Evolutionary conservation across 2,113 vertebrate species (phyloP).

Genomic region (Cricetomys ansorgei): DNA sequence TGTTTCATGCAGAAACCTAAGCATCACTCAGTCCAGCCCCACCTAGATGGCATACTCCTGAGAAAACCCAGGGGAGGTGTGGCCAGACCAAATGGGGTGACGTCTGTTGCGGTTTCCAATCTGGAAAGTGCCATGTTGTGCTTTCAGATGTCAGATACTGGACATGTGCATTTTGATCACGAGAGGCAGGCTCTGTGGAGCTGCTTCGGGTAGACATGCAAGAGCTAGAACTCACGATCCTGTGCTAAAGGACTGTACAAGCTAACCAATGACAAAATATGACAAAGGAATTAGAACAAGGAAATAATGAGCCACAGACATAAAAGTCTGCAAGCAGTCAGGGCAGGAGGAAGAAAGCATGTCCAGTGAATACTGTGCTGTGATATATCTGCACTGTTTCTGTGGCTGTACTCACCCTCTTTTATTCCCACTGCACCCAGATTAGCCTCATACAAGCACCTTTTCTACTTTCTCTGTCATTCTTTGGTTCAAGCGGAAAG

Average conservation of each 20-base stretch:
- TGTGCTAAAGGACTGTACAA: not conserved
- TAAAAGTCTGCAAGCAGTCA: not conserved
- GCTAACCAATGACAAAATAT: not conserved
- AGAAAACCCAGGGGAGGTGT: not conserved
- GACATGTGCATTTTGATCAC: not conserved
- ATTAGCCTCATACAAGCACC: too few relatives aligned
- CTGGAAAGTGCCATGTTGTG: not conserved
- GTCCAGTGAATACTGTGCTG: too few relatives aligned
- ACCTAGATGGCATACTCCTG: not conserved
- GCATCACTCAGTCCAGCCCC: not conserved
- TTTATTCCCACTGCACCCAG: too few relatives aligned
- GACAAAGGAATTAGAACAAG: not conserved
- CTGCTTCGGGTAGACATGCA: not conserved
- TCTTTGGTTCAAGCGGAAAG: not conserved
- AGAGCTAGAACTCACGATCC: not conserved
- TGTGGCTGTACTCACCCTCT: not conserved
- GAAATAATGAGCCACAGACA: not conserved
- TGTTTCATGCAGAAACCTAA: constrained; percentile 38
- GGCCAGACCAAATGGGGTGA: not conserved
- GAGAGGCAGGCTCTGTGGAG: not conserved
- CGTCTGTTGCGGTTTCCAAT: not conserved
- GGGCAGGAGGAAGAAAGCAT: not conserved
- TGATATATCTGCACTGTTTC: not conserved
- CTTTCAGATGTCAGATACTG: not conserved
- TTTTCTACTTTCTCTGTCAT: not conserved